phyloP scores from a whole-genome alignment of 2,888 invertebrate species.

The Chrysomela aeneicollis region DNA sequence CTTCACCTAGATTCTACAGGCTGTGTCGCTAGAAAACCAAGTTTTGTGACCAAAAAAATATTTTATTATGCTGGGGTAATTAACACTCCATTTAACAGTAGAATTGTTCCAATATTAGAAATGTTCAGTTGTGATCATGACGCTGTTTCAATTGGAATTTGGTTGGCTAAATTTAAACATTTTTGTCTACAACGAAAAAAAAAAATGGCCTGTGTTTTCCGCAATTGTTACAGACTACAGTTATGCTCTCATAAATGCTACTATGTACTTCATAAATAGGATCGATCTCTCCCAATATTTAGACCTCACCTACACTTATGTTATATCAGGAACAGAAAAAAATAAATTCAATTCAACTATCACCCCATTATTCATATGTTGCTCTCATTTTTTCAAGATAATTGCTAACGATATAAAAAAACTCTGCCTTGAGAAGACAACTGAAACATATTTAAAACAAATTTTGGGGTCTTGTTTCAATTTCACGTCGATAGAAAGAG shows the following conservation, averaged over 20 bases:
- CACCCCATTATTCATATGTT: constrained; percentile 13
- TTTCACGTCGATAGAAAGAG: not conserved
- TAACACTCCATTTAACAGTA: constrained; percentile 6
- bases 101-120: constrained; percentile 18
- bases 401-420: constrained; percentile 19
- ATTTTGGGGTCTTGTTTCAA: constrained; percentile 8
- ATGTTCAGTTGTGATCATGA: constrained; percentile 21
- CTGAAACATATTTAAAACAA: constrained; percentile 15
- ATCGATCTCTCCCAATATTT: constrained; percentile 11
- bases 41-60: constrained; percentile 8
- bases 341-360: constrained; percentile 13
- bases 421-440: constrained; percentile 7
- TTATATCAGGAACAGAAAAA: not conserved
- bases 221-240: constrained; percentile 17
- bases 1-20: constrained; percentile 24
- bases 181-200: constrained; percentile 9
- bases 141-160: constrained; percentile 21
- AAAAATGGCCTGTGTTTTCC: constrained; percentile 20
- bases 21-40: constrained; percentile 17
- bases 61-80: constrained; percentile 22
- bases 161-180: constrained; percentile 23
- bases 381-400: constrained; percentile 20
- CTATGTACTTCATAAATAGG: constrained; percentile 13
- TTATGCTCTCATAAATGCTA: constrained; percentile 21
- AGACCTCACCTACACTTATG: constrained; percentile 8